phyloP scores from a whole-genome alignment of 1,140 invertebrate genomes.

The Hylyphantes graminicola region DNA sequence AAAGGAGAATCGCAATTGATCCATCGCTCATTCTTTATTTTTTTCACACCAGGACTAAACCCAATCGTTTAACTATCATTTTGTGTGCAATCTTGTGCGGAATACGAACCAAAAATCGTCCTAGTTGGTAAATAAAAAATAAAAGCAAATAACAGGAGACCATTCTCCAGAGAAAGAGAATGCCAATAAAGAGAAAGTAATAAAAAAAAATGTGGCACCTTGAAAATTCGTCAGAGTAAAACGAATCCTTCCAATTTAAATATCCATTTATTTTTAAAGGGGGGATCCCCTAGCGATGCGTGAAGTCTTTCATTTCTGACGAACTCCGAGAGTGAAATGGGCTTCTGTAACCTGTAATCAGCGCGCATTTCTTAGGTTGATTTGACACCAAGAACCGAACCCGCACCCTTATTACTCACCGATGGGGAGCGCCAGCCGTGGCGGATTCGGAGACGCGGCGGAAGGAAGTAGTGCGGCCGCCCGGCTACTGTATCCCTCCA shows the following conservation, averaged over 20 bases:
- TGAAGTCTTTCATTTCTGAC: conserved; percentile 53
- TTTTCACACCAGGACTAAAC: neutral
- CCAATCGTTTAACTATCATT: conserved; percentile 26
- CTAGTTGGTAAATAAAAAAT: neutral
- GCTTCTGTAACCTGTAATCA: conserved; percentile 55
- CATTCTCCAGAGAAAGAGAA: neutral
- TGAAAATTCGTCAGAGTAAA: conserved; percentile 57
- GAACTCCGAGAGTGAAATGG: neutral
- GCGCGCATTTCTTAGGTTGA: conserved; percentile 58
- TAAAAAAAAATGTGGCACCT: neutral
- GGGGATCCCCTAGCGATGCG: conserved; percentile 25
- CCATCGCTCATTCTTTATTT: no score
- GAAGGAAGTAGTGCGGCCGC: conserved; percentile 50
- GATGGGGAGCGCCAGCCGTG: neutral
- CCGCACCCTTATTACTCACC: conserved; percentile 55
- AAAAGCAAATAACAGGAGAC: conserved; percentile 3
- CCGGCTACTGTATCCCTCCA: conserved; percentile 2
- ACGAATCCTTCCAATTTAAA: conserved; percentile 59
- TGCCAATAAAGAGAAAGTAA: no score
- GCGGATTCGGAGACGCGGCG: conserved; percentile 20
- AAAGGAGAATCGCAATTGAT: no score
- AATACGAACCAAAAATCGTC: neutral
- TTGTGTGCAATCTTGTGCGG: conserved; percentile 8
- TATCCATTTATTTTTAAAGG: conserved; percentile 57
- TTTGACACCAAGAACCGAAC: conserved; percentile 52